Evolutionary conservation across 92 coral and sea anemone species (phyloP).

Genomic region (Phenganax marumi): DNA sequence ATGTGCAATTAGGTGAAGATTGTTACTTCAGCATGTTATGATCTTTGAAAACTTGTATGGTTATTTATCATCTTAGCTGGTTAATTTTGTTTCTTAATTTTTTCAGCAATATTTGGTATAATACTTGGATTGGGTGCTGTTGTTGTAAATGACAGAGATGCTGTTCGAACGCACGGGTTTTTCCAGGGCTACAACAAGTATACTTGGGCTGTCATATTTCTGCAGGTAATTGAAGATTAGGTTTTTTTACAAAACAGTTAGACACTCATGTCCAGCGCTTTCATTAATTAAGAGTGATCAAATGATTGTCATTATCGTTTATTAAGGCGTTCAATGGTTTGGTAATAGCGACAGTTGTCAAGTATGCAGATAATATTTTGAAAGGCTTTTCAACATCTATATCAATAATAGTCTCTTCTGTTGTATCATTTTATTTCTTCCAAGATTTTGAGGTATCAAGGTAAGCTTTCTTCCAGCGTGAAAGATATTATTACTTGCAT

Average conservation of each 20-base stretch:
- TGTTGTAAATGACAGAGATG: slow-evolving; percentile 67
- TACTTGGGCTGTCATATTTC: slow-evolving; percentile 83
- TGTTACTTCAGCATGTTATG: not conserved
- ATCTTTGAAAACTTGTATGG: not conserved
- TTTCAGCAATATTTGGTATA: slow-evolving; percentile 82
- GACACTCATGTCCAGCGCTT: not conserved
- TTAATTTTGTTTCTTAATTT: slow-evolving; percentile 14
- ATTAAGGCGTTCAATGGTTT: slow-evolving; percentile 93
- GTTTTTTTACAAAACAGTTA: not conserved
- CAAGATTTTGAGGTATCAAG: slow-evolving; percentile 79
- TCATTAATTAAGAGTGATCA: not conserved
- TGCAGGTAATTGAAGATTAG: slow-evolving; percentile 65
- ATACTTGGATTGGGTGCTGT: slow-evolving; percentile 84
- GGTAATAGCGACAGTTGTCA: slow-evolving; percentile 94
- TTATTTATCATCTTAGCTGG: not conserved
- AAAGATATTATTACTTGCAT: not conserved
- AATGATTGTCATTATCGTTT: slow-evolving; percentile 9
- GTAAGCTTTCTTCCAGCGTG: slow-evolving; percentile 33
- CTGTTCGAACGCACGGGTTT: slow-evolving; percentile 69
- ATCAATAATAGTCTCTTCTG: slow-evolving; percentile 86
- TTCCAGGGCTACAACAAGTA: slow-evolving; percentile 83
- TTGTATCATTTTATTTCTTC: slow-evolving; percentile 78
- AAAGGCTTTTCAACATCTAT: slow-evolving; percentile 97
- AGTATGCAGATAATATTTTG: slow-evolving; percentile 97
- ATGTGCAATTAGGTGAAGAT: slow-evolving; percentile 81